Evolutionary conservation across 2,888 invertebrate genomes (phyloP), one percentile per base, ranked within the genome.

Genomic region (Papilio gigon): DNA sequence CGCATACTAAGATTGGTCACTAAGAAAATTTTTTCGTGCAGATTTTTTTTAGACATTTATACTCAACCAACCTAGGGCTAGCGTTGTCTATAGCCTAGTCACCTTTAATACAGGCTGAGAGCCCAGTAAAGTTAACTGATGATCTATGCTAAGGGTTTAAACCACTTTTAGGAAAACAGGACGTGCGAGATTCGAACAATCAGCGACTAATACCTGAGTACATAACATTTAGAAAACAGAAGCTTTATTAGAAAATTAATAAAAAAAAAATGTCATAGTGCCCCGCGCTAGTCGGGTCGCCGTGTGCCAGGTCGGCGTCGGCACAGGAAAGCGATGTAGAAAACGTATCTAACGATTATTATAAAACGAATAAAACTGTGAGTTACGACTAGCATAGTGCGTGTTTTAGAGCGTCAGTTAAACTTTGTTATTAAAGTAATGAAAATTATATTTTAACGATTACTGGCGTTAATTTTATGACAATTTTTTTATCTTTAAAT

Each of bases 321-420:
- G 5, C 14, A 37, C 27, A 47, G 33, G 62, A 47, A 62, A 62
- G 62, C 8, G 20, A 63, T 22, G 12, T 63, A 33, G 63, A 63
- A 63, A 63, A 50, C 35, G 50, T 50, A 35, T 22, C 50, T 37
- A 50, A 35, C 35, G 17, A 44, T 62, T 62, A 50, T 62, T 47
- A 33, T 58, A 58, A 17, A 20, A n/a, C 62, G 44, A 22, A 50
- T 50, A 63, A 63, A 63, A 63, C 22, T n/a, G 14, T 14, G 62
- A 22, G n/a, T 47, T 47, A 30, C 14, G 11, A 62, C 33, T 4
- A 27, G 12, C n/a, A 12, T 11, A 27, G 25, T 12, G n/a, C 22
- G 11, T 6, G 53, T 27, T 25, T 5, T 25, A 2, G 30, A 30
- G 14, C 56, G 9, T 9, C 30, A 27, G 14, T n/a, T 33, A 30